phyloP scores from a whole-genome alignment of 2,797 vertebrate genomes.

The Enteromius radiatus region DNA sequence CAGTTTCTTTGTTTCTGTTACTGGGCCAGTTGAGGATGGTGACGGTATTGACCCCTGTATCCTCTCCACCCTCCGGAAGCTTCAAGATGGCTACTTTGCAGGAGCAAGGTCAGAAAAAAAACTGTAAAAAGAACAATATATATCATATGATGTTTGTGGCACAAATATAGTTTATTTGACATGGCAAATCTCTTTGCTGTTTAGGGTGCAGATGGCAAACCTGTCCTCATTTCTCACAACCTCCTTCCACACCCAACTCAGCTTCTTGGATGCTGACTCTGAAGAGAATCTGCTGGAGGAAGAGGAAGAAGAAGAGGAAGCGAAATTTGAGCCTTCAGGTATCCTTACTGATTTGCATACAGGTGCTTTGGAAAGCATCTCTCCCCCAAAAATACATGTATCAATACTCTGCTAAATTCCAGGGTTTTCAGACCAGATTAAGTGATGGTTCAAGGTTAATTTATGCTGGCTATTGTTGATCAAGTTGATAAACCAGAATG shows the following conservation, averaged over 20 bases:
- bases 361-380: not conserved
- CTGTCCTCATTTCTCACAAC: constrained; percentile 92
- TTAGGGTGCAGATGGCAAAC: constrained; percentile 90
- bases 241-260: constrained; percentile 92
- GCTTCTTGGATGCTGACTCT: constrained; percentile 89
- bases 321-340: constrained; percentile 61
- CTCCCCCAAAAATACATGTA: not conserved
- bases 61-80: constrained; percentile 90
- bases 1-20: not conserved
- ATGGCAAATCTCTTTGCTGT: constrained; percentile 35
- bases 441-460: not conserved
- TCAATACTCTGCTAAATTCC: not conserved
- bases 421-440: not conserved
- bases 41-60: constrained; percentile 90
- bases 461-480: not conserved
- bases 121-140: not conserved
- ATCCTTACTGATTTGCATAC: constrained; percentile 4
- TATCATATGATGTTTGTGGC: not conserved
- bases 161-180: not conserved
- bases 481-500: not conserved
- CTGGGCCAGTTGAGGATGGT: constrained; percentile 85
- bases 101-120: constrained; percentile 86
- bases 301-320: constrained; percentile 68
- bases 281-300: constrained; percentile 86
- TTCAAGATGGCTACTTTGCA: constrained; percentile 96